phyloP scores from a whole-genome alignment of 2,797 vertebrate species.

The Scolopax bukidnonensis region DNA sequence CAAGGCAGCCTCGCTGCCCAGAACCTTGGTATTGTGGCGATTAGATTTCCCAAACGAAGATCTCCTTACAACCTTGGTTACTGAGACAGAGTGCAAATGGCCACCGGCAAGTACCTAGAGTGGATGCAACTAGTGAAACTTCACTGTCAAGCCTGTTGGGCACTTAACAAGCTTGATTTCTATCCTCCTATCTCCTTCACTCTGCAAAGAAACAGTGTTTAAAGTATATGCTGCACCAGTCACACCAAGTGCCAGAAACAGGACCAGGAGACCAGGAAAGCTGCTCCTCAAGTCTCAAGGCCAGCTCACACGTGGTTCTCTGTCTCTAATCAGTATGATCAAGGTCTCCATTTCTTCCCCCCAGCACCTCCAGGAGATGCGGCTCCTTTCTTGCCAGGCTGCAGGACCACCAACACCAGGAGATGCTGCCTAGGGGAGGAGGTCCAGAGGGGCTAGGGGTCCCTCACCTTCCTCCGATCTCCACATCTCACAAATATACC shows the following conservation, averaged over 20 bases:
- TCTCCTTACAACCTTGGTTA: background rate
- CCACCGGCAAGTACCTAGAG: background rate
- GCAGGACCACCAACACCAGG: fast-evolving
- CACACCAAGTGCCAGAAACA: background rate
- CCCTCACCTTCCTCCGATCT: background rate
- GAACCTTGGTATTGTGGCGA: background rate
- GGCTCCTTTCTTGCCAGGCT: background rate
- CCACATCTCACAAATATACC: background rate
- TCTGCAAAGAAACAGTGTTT: background rate
- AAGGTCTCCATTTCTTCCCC: background rate
- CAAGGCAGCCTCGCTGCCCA: background rate
- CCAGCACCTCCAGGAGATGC: fast-evolving
- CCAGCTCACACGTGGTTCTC: background rate
- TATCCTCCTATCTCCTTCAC: background rate
- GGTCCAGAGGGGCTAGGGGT: background rate
- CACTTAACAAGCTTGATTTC: background rate
- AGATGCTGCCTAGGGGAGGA: background rate
- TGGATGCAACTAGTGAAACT: background rate
- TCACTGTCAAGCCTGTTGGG: background rate
- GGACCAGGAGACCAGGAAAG: background rate
- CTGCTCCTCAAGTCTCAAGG: background rate
- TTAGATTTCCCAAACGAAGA: background rate
- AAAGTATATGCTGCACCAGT: background rate
- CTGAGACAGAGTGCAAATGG: background rate
- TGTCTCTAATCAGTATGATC: background rate